These are phyloP conservation scores for Eubasilissa splendida DNA, from an alignment of 2,888 invertebrate species.

Conservation along the genomic window DNA sequence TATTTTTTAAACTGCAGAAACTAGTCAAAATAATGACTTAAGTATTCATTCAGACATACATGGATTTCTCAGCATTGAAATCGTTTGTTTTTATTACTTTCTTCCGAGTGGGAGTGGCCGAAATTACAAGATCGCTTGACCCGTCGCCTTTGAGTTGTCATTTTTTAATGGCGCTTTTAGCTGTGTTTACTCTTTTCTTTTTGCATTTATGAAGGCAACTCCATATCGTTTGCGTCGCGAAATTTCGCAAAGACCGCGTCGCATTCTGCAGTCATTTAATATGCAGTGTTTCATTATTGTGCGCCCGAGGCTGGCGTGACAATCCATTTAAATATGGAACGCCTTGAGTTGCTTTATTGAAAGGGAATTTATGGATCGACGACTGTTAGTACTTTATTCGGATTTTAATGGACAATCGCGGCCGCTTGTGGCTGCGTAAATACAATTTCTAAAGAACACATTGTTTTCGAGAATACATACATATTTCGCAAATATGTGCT, in stretches of 20 bases:
- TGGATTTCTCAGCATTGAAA: background rate
- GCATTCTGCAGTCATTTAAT: background rate
- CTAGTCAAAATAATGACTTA: background rate
- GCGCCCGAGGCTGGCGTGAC: too few species aligned
- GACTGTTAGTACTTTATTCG: background rate
- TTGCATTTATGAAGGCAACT: background rate
- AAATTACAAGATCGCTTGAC: background rate
- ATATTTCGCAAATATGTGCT: too few species aligned
- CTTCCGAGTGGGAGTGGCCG: constrained; percentile 23
- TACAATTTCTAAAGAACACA: too few species aligned
- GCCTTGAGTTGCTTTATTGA: background rate
- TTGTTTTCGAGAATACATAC: too few species aligned
- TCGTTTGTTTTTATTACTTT: background rate
- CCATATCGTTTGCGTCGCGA: background rate
- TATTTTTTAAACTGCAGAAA: background rate
- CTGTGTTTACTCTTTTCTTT: background rate
- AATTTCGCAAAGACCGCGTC: background rate
- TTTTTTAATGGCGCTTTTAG: background rate
- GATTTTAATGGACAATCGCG: too few species aligned
- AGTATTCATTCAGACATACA: background rate
- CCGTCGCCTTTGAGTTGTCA: constrained; percentile 9
- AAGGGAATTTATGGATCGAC: background rate
- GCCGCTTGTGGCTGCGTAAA: too few species aligned
- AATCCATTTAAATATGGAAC: background rate
- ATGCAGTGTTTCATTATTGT: too few species aligned